Evolutionary conservation across 2,113 vertebrate genomes (phyloP).

Genomic region (Ceuthmochares aereus): DNA sequence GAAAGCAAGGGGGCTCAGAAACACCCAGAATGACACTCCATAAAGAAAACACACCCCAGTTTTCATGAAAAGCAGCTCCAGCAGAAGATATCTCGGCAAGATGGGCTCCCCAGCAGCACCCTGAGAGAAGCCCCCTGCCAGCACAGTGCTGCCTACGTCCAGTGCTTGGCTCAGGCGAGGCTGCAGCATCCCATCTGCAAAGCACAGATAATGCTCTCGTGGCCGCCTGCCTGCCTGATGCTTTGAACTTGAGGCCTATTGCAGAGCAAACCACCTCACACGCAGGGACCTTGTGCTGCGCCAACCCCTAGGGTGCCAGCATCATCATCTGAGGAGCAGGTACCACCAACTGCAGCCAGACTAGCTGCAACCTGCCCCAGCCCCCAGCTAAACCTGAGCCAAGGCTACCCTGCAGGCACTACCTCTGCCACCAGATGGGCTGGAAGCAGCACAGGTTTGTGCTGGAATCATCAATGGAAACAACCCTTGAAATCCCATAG

Average conservation of each 20-base stretch:
- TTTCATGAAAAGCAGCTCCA: background rate
- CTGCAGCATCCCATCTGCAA: background rate
- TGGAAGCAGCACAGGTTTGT: background rate
- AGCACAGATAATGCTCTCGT: background rate
- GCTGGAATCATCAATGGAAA: background rate
- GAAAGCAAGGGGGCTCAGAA: background rate
- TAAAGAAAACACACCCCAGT: background rate
- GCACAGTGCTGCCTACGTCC: accelerated
- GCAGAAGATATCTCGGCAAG: background rate
- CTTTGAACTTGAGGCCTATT: accelerated
- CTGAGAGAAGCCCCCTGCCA: background rate
- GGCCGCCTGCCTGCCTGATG: accelerated
- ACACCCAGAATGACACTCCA: background rate
- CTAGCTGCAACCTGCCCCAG: background rate
- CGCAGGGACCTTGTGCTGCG: background rate
- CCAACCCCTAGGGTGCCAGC: background rate
- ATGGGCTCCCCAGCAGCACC: background rate
- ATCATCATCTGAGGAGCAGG: background rate
- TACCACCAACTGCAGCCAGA: background rate
- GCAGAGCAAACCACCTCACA: background rate
- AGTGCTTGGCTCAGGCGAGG: background rate
- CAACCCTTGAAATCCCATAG: background rate
- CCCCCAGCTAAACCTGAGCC: background rate
- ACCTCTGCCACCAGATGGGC: accelerated
- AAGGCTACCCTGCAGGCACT: background rate